phyloP scores from a whole-genome alignment of 2,113 vertebrate genomes.

The Anguilla rostrata region DNA sequence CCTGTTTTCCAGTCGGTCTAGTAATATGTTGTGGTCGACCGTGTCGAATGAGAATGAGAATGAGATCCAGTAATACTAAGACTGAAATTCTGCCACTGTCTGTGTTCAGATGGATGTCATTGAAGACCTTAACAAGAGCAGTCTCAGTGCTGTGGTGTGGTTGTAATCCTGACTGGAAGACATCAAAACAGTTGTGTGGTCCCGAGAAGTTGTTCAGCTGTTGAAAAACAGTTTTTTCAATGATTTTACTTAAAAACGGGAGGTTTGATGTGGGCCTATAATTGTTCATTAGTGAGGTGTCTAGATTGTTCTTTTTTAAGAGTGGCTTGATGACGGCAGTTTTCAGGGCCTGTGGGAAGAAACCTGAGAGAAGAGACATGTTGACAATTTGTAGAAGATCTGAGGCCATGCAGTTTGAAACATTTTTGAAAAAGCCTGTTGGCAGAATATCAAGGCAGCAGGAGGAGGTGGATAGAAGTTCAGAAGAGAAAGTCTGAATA shows the following conservation, averaged over 20 bases:
- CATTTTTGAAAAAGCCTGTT: background rate
- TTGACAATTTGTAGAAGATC: background rate
- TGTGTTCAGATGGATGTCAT: background rate
- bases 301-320: too few relatives aligned
- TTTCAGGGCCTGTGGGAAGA: too few relatives aligned
- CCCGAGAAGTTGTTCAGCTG: too few relatives aligned
- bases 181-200: too few relatives aligned
- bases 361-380: too few relatives aligned
- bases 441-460: constrained; percentile 3
- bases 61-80: background rate
- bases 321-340: too few relatives aligned
- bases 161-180: too few relatives aligned
- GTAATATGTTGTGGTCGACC: background rate
- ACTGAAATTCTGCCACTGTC: constrained; percentile 8
- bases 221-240: background rate
- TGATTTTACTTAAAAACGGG: background rate
- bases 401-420: background rate
- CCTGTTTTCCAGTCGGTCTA: background rate
- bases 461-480: background rate
- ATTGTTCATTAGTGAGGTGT: too few relatives aligned
- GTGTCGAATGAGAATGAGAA: too few relatives aligned
- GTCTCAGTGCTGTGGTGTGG: background rate
- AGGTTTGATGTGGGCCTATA: too few relatives aligned
- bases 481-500: background rate
- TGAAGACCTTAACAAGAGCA: background rate